Evolutionary conservation across 2,797 vertebrate genomes (phyloP).

Genomic region (Tangara arthus): DNA sequence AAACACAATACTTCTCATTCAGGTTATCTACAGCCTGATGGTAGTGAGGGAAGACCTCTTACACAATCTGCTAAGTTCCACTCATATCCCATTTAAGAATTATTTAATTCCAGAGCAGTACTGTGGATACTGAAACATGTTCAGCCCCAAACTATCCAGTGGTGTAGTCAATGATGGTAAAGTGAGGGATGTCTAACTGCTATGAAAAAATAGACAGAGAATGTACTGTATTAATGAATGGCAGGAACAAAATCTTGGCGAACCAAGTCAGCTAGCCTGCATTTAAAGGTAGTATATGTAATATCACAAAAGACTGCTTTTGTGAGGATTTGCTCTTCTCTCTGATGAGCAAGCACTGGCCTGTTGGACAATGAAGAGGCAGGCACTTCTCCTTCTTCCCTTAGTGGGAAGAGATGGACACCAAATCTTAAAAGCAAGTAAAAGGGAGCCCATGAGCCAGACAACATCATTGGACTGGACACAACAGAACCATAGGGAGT

Average conservation of each 20-base stretch:
- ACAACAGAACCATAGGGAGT: background rate
- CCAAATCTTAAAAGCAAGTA: background rate
- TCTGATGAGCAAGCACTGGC: background rate
- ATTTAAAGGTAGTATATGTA: background rate
- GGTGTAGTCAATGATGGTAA: background rate
- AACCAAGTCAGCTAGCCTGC: background rate
- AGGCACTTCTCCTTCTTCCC: background rate
- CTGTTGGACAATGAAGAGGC: background rate
- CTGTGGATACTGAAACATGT: background rate
- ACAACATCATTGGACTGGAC: background rate
- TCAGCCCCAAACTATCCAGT: background rate
- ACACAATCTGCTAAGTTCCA: background rate
- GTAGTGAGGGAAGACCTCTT: background rate
- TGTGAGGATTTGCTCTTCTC: background rate
- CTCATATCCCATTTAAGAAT: background rate
- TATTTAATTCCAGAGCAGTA: background rate
- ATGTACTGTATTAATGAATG: background rate
- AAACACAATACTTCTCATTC: background rate
- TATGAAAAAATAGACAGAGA: background rate
- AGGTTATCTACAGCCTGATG: background rate
- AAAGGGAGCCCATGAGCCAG: background rate
- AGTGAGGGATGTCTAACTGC: background rate
- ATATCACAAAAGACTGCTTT: background rate
- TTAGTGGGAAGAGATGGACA: background rate
- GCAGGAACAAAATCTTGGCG: background rate